Percentiles rank a stretch among this genome's conserved stretches.
Evolutionary conservation across 2,113 vertebrate species (phyloP).

Genomic region (Actenoides hombroni): DNA sequence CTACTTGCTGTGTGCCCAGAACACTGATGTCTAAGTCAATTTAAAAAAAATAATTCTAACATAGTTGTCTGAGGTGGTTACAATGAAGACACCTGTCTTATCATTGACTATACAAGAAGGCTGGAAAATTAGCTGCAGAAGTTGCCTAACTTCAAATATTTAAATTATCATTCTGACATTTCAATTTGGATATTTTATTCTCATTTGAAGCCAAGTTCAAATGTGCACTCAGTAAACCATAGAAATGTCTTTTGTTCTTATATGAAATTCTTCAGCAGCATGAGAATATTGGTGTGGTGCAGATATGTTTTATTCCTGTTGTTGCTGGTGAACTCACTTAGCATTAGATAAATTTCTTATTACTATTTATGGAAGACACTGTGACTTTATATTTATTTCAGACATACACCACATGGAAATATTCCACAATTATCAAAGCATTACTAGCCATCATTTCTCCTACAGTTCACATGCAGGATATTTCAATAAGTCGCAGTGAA

Average conservation of each 20-base stretch:
- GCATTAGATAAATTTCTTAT: background rate
- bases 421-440: background rate
- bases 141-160: background rate
- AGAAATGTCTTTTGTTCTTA: background rate
- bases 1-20: background rate
- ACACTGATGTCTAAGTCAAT: background rate
- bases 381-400: constrained; percentile 1
- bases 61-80: background rate
- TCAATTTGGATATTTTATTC: background rate
- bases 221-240: background rate
- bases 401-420: background rate
- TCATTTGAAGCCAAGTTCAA: background rate
- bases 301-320: background rate
- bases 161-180: background rate
- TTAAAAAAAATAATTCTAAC: background rate
- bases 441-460: background rate
- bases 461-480: background rate
- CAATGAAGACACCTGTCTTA: background rate
- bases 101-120: background rate
- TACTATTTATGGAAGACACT: background rate
- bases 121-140: background rate
- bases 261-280: background rate
- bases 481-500: constrained; percentile 26
- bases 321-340: constrained; percentile 1
- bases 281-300: background rate